Base-by-base conservation (phyloP, 2,888 invertebrate species). In the Disparrhopalites patrizii region DNA sequence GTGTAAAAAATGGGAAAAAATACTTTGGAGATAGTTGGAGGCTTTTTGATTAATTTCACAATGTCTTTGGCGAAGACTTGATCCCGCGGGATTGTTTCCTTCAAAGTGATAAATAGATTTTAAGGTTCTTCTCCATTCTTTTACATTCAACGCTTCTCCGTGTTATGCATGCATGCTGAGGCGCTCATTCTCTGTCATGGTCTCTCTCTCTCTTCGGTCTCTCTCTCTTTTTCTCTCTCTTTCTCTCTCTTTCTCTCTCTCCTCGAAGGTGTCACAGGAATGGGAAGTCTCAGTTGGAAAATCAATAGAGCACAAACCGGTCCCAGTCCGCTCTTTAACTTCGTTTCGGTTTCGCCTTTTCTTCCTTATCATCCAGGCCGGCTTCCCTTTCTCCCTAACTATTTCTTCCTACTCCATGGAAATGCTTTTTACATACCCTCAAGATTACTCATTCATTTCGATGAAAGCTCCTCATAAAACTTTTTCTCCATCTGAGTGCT, bases 41-140 rank as follows among this genome's bases (percentile, higher is more conserved):
- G 62, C 67, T 67, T 68, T 68, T 67, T 70, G 70, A 70, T 70
- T 68, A 70, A 70, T 70, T 70, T 70, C 65, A 58, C 60, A 62
- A 62, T 68, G 70, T 70, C 70, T 69, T 61, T 69, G 62, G 64
- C 61, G 64, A 56, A 64, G 66, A 51, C 64, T 67, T 65, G 68
- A 69, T 69, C 70, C 68, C 67, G 52, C 30, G 68, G 70, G 68
- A 68, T 70, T 61, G 63, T 63, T 66, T 62, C 68, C 67, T 68
- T 68, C 68, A 64, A 62, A 63, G 73, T 73, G 73, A 73, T 73
- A 73, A 73, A 73, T 73, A 69, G 70, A 68, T 70, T 73, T 73
- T 69, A 70, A 72, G 69, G 67, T 71, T 67, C 65, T 38, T 57
- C 33, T 61, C 60, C 65, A 60, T 58, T 58, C 65, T 52, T 60